Base-by-base conservation (phyloP, 2,113 vertebrate species). In the Brienomyrus longianalis region DNA sequence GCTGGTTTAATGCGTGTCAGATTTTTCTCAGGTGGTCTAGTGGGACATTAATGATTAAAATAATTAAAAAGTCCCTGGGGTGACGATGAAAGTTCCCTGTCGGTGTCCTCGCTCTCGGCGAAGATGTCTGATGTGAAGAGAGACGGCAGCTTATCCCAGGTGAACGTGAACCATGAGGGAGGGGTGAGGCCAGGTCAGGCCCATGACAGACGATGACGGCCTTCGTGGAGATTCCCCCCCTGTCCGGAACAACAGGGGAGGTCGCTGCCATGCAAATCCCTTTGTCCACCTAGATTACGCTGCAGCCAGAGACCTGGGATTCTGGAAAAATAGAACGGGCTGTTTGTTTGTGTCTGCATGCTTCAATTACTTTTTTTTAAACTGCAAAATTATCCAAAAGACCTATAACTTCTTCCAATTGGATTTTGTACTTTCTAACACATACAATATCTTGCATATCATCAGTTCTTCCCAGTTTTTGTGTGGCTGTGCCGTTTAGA, bases 201-300 rank as follows among this genome's bases (percentile, higher is more conserved):
- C 89, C 80, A 90, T 35, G 88, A 89, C 62, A 21, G 90, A 91
- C 90, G 91, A 92, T 93, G 93, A 94, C 43, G 90, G 89, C 88
- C 93, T 89, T 94, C 91, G 94, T 90, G 90, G 90, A 91, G 91
- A 92, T 91, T 91, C 93, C 90, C 93, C 90, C 92, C 19, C 10
- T 2, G 13, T 39, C 89, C 86, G 89, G 27, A 91, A 93, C 93
- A 94, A 94, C 93, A 90, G 91, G 92, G 92, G 92, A 90, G 92
- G 51, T 1, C 92, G 92, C 91, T 92, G 86, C 90, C 91, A 86
- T 47, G 90, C 91, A 80, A 90, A 89, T 92, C 90, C 50, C 92
- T 89, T 91, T 89, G 66, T n/a, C n/a, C 39, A 39, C 39, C 2
- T 39, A 39, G 39, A 39, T 39, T 39, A 39, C 1, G 39, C 39